A percentile compares a stretch with the other conserved stretches of the same genome.
phyloP scores from a whole-genome alignment of 2,113 vertebrate genomes.

The Mohoua ochrocephala region DNA sequence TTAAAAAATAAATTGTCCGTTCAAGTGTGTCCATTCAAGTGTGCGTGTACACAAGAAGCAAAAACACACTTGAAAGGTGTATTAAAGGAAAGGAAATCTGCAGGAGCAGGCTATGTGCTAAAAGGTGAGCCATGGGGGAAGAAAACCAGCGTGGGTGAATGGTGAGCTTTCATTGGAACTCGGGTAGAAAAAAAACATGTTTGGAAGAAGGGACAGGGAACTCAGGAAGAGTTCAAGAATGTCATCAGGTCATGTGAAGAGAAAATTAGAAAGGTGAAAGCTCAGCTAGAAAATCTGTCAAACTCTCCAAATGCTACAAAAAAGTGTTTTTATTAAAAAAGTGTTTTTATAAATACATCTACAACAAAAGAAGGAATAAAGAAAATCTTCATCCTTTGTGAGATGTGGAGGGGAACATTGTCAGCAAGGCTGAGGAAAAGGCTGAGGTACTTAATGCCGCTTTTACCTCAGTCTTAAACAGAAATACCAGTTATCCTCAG shows the following conservation, averaged over 20 bases:
- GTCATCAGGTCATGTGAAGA: too few relatives aligned
- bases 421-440: not conserved
- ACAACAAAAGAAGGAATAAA: not conserved
- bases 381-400: not conserved
- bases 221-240: not conserved
- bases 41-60: not conserved
- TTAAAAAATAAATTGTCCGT: not conserved
- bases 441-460: not conserved
- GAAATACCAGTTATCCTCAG: not conserved
- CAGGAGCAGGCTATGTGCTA: not conserved
- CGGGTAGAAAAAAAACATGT: not conserved
- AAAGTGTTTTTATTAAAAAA: not conserved
- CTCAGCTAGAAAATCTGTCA: not conserved
- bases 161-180: not conserved
- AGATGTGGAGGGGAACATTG: not conserved
- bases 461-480: not conserved
- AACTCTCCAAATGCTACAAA: not conserved
- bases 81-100: not conserved
- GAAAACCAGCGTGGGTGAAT: not conserved
- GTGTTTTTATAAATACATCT: not conserved
- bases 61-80: not conserved
- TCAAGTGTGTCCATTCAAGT: not conserved
- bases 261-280: not conserved
- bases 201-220: not conserved
- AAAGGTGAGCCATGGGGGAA: not conserved